Percentiles rank a stretch among this genome's conserved stretches.
Evolutionary conservation across 2,113 vertebrate species (phyloP).

Genomic region (Hemicordylus capensis): DNA sequence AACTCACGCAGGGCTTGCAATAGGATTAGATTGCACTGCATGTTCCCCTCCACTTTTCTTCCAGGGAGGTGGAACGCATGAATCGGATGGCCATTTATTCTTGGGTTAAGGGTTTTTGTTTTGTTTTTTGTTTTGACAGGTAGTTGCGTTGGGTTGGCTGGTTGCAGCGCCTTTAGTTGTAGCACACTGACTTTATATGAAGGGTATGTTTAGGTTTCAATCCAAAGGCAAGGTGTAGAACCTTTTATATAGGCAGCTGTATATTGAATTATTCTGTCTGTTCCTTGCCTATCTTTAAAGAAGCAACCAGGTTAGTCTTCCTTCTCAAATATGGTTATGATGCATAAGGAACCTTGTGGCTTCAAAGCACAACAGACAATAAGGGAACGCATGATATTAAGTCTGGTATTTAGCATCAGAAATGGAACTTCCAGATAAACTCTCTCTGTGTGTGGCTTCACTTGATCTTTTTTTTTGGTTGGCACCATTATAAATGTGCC

Average conservation of each 20-base stretch:
- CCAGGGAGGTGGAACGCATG: neutral
- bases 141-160: neutral
- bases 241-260: neutral
- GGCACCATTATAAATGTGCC: too few species aligned
- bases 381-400: neutral
- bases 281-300: neutral
- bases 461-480: neutral
- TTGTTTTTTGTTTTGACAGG: neutral
- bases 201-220: neutral
- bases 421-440: neutral
- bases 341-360: neutral
- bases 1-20: neutral
- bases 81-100: neutral
- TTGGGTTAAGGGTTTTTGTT: neutral
- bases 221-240: neutral
- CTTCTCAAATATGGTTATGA: neutral
- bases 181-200: neutral
- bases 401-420: neutral
- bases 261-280: neutral
- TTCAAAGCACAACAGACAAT: neutral
- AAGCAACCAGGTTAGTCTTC: neutral
- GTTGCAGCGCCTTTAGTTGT: neutral
- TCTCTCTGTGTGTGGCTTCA: rapidly evolving
- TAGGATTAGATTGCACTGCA: neutral
- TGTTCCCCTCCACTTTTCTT: neutral